Base-by-base conservation (phyloP, 2,113 vertebrate genomes). In the Sminthopsis crassicaudata region DNA sequence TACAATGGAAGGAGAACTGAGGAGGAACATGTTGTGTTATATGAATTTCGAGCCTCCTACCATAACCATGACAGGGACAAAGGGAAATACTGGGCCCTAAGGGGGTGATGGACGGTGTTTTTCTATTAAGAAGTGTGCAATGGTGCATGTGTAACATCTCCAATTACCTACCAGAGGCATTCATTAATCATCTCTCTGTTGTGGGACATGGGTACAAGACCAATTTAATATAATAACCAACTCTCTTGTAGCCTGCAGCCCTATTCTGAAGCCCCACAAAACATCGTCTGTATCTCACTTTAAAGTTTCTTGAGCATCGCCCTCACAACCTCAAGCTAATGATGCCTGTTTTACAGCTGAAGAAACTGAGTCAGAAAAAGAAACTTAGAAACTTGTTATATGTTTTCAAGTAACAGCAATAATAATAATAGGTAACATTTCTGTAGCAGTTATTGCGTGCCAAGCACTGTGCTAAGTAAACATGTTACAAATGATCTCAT, bases 221-320 rank as follows among this genome's bases (percentile, higher is more conserved):
- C 91, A 91, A 94, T 94, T 96, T 92, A 92, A 93, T 16, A 92
- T 48, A 88, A 95, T 96, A 94, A 51, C 92, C 91, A 60, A 90
- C 46, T 95, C 30, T 95, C 89, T 52, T 55, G 57, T 91, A 96
- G 91, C 27, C 46, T 93, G 25, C 50, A 93, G 93, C 89, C 48
- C 90, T 48, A 92, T n/a, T n/a, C 89, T 92, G n/a, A 55, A 50
- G n/a, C 53, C 27, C 50, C 57, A 46, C 30, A 89, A 46, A 42
- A 60, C 14, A 94, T 90, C 7, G 89, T 84, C 27, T 84, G n/a
- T 8, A 84, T 42, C 67, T 84, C n/a, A 84, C 67, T 84, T 84
- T 84, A 42, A 84, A n/a, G n/a, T 42, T 84, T 42, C 22, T 84
- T 84, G 67, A 42, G n/a, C n/a, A 8, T 23, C 6, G 23, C 67